Conservation (phyloP, 2,113 vertebrate genomes). For the Pelodiscus sinensis region DNA sequence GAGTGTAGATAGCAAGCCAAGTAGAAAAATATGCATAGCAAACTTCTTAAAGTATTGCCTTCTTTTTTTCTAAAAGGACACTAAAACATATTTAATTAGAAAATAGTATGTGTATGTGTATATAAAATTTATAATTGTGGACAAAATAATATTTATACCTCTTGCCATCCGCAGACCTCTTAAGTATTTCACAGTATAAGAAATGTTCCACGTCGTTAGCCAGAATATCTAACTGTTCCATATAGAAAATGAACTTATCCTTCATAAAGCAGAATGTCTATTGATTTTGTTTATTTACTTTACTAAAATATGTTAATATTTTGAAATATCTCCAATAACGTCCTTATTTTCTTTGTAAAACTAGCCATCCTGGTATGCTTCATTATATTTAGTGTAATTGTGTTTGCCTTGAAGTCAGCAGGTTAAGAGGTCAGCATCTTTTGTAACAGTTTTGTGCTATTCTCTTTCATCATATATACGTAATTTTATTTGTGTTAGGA, state of each 20-base stretch:
- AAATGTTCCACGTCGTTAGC: not conserved
- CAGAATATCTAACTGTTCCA: not conserved
- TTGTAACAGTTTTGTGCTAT: not conserved
- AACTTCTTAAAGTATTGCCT: not conserved
- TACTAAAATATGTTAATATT: not conserved
- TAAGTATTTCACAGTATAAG: not conserved
- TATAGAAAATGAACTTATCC: not conserved
- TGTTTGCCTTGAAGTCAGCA: not conserved
- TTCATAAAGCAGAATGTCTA: not conserved
- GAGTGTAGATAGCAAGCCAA: not conserved
- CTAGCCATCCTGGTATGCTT: not conserved
- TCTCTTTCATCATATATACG: not conserved
- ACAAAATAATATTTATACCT: not conserved
- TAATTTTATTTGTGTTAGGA: not conserved
- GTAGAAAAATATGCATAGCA: not conserved
- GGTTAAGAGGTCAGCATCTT: not conserved
- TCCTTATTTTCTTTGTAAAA: not conserved
- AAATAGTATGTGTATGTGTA: not conserved
- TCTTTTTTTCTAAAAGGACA: not conserved
- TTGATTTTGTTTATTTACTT: not conserved
- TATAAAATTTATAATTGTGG: not conserved
- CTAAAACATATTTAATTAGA: not conserved
- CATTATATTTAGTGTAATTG: not conserved
- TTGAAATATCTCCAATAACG: not conserved
- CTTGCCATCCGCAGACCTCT: not conserved